Evolutionary conservation across 2,797 vertebrate species (phyloP).

Genomic region (Cirrhinus molitorella): DNA sequence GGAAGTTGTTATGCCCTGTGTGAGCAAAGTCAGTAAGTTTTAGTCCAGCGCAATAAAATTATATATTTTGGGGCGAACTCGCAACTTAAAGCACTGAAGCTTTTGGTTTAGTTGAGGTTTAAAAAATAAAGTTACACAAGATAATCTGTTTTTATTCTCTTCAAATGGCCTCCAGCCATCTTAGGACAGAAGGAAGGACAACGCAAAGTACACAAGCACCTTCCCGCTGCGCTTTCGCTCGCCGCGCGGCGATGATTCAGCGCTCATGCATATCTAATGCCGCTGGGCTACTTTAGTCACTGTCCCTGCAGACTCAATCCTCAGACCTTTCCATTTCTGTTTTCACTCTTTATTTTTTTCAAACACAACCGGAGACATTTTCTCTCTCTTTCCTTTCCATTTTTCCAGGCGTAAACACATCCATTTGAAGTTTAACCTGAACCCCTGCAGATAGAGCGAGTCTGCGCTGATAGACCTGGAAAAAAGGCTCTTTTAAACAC

Average conservation of each 20-base stretch:
- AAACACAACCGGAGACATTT: conserved; percentile 44
- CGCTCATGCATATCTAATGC: conserved; percentile 63
- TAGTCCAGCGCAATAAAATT: neutral
- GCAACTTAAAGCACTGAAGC: too few relatives aligned
- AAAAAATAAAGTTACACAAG: conserved; percentile 1
- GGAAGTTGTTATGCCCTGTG: too few relatives aligned
- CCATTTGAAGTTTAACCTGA: conserved; percentile 62
- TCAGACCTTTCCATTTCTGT: conserved; percentile 55
- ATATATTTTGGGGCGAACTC: too few relatives aligned
- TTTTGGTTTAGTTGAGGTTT: neutral
- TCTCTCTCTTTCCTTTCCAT: conserved; percentile 45
- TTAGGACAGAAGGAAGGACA: conserved; percentile 49
- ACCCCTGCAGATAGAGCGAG: conserved; percentile 52
- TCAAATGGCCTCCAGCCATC: conserved; percentile 18
- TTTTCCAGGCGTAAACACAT: conserved; percentile 51
- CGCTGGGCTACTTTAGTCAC: conserved; percentile 44
- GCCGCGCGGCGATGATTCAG: conserved; percentile 58
- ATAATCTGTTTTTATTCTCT: conserved; percentile 43
- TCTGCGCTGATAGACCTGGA: conserved; percentile 25
- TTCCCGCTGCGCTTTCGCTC: conserved; percentile 57
- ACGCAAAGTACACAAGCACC: conserved; percentile 39
- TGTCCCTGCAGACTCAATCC: conserved; percentile 58
- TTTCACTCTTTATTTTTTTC: conserved; percentile 46
- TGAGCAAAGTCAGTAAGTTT: neutral
- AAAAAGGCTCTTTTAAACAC: conserved; percentile 56